Base-by-base conservation (phyloP, 2,113 vertebrate genomes). In the Lethenteron reissneri region DNA sequence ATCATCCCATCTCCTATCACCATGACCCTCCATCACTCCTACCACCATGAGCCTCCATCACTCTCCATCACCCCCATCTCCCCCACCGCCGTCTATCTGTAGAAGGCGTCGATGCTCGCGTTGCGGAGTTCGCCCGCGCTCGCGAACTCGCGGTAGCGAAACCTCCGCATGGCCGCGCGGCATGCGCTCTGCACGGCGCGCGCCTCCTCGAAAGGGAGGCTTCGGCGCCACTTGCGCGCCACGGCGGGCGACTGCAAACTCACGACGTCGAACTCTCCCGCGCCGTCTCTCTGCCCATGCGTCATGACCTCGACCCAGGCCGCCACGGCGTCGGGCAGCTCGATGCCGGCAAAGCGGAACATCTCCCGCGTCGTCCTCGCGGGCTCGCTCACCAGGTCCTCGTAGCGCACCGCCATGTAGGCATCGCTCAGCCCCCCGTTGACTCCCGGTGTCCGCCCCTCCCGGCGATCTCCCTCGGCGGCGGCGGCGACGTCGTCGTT, bases 211-310 rank as follows among this genome's bases (percentile, higher is more conserved):
- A 70, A 74, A 14, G 57, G 19, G 7, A 74, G 71, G 3, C 59
- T 25, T 41, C 58, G 41, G 56, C 74, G 71, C 74, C 73, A 72
- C 14, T 72, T 69, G 56, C 69, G 69, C 41, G 73, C 73, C 4
- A 74, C 69, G 7, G 19, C 7, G 0, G 6, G 25, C 56, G 73
- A 58, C 15, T 74, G 57, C 7, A 17, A 15, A 10, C 10, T 1
- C 1, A 10, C 15, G 3, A 56, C 19, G 12, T 41, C 9, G 15
- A 58, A 69, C 21, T 11, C 3, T 57, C 12, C 3, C 56, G 3
- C 10, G 11, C 58, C 56, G 10, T n/a, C 19, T 15, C 41, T 10
- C 15, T 57, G 21, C 70, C 73, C 58, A 15, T 72, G 74, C n/a
- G 73, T 74, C 8, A 74, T 70, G 15, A 70, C 56, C 11, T 64